Base-by-base conservation (phyloP, 92 coral and sea anemone genomes). In the Pocillopora meandrina region DNA sequence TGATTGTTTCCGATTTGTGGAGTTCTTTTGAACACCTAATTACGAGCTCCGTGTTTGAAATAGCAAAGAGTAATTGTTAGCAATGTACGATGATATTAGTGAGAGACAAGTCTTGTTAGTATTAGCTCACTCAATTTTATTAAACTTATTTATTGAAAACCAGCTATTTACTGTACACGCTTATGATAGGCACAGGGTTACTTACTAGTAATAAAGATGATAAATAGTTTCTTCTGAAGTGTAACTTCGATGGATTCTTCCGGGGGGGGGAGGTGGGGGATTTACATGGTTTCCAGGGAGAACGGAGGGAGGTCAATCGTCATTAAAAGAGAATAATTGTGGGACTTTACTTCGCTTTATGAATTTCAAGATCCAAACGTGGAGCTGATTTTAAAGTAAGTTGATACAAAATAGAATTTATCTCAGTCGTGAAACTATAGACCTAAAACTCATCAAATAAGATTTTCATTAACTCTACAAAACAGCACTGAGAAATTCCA, bases 71-170 rank as follows among this genome's bases (percentile, higher is more conserved):
- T 34, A 23, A 76, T 58, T 11, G 31, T 60, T 21, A 56, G 56
- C 58, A 73, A 10, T 71, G 21, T 17, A 60, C 26, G 82, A 61
- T 78, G 26, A 62, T 23, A n/a, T 13, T 65, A 16, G 75, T 42
- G 65, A 80, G n/a, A 5, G 63, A 10, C 33, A n/a, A 21, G 21
- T 16, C 34, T 55, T 20, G 14, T 26, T 7, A 71, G 65, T 63
- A 14, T 49, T 33, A 73, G 60, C 67, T 33, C 17, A 21, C 61
- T 71, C 19, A 42, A 61, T 60, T 61, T 82, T 62, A 61, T 72
- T 13, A 71, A 82, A 82, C 61, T 82, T 82, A 82, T 82, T 82
- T 72, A 82, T 72, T 82, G 68, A 82, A 42, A 82, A 78, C 49
- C 71, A 42, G n/a, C 56, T 72, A 72, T 71, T 61, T 82, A 42